Evolutionary conservation across 2,888 invertebrate genomes (phyloP).

Genomic region (Ennomos quercinarius): DNA sequence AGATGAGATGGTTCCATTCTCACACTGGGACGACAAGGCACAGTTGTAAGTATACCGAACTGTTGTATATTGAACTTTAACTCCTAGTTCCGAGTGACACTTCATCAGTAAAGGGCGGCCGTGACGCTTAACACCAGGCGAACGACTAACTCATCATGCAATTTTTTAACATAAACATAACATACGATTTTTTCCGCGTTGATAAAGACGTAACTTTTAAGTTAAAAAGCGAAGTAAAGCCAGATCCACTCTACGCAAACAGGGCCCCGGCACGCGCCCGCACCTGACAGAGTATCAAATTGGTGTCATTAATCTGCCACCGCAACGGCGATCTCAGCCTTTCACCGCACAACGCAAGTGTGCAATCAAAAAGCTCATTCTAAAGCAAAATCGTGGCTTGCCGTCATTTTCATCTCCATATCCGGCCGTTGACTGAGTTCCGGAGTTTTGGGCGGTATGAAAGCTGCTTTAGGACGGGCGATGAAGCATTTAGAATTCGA

Average conservation of each 20-base stretch:
- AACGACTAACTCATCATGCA: no score
- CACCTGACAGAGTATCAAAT: conserved; percentile 80
- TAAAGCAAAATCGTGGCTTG: conserved; percentile 66
- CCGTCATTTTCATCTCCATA: conserved; percentile 66
- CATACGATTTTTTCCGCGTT: no score
- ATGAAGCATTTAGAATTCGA: no score
- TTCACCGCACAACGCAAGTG: conserved; percentile 38
- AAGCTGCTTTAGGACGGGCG: background rate
- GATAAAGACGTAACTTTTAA: background rate
- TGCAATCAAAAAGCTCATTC: conserved; percentile 75
- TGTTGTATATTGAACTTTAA: no score
- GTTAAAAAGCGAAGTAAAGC: background rate
- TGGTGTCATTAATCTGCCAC: conserved; percentile 72
- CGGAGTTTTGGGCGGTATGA: conserved; percentile 35
- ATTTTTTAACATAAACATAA: no score
- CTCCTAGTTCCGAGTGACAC: no score
- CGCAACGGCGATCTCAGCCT: conserved; percentile 31
- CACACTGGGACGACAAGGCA: no score
- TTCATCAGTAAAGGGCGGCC: no score
- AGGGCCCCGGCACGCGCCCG: conserved; percentile 45
- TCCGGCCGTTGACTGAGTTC: conserved; percentile 65
- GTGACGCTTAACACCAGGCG: no score
- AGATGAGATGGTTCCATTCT: no score
- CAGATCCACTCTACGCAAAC: conserved; percentile 7
- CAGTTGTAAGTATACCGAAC: no score